Percentiles rank a stretch among this genome's conserved stretches.
These are phyloP conservation scores for Suricata suricatta DNA, from an alignment of 2,113 vertebrate species.

Conservation along the genomic window DNA sequence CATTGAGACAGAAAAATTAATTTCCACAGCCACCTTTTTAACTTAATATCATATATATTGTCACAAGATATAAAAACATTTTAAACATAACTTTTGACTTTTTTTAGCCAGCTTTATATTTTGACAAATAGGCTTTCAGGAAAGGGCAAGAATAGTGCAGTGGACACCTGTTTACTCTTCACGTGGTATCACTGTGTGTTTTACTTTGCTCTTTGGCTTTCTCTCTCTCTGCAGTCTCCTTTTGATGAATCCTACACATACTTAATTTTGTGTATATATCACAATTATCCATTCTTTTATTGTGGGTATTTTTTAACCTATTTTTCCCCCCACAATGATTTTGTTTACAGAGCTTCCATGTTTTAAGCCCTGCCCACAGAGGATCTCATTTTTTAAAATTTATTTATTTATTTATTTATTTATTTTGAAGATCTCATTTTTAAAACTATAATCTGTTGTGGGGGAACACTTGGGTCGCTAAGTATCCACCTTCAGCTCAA, in stretches of 20 bases:
- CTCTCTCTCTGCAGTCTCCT: background rate
- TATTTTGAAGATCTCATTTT: background rate
- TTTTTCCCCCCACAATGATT: background rate
- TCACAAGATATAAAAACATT: background rate
- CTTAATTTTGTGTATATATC: background rate
- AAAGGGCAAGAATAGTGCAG: accelerated
- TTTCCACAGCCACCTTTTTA: background rate
- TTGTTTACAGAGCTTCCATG: background rate
- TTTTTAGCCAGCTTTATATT: background rate
- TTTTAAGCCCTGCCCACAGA: background rate
- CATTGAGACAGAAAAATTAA: background rate
- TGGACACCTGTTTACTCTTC: background rate
- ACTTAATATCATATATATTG: background rate
- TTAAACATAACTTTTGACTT: background rate
- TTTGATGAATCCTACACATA: background rate
- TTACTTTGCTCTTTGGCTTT: background rate
- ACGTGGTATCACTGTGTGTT: background rate
- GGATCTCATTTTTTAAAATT: background rate
- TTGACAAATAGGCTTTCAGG: background rate
- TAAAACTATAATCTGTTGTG: background rate
- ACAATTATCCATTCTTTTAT: background rate
- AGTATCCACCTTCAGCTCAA: no score
- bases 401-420: no score
- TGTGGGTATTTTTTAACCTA: background rate
- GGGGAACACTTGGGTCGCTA: no score